Conservation (phyloP, 2,888 invertebrate species). For the Brachycybe producta region DNA sequence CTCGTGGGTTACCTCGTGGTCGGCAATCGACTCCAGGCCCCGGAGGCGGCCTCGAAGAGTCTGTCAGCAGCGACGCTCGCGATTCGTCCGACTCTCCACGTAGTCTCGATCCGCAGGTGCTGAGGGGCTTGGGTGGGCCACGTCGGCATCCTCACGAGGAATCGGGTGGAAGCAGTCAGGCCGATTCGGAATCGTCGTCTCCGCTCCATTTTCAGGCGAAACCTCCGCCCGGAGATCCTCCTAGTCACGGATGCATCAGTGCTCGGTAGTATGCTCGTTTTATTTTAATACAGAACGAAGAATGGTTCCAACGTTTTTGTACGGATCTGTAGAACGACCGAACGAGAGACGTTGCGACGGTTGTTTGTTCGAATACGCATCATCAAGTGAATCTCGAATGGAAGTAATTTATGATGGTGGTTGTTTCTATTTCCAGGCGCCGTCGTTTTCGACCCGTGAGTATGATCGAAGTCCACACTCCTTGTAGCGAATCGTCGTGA, state of each 20-base stretch:
- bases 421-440: conserved; percentile 15
- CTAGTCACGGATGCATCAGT: conserved; percentile 19
- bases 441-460: conserved; percentile 17
- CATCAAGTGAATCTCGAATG: too few species aligned
- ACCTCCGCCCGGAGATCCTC: conserved; percentile 20
- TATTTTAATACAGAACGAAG: too few species aligned
- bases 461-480: conserved; percentile 17
- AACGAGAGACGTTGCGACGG: too few species aligned
- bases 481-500: conserved; percentile 20
- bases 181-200: conserved; percentile 16
- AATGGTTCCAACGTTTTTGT: too few species aligned
- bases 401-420: too few species aligned
- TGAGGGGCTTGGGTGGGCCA: neutral
- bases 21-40: conserved; percentile 19
- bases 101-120: conserved; percentile 10
- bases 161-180: conserved; percentile 12
- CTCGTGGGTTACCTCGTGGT: conserved; percentile 15
- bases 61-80: conserved; percentile 17
- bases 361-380: too few species aligned
- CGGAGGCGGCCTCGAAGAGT: conserved; percentile 16
- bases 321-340: too few species aligned
- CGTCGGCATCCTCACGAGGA: conserved; percentile 7
- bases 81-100: conserved; percentile 17
- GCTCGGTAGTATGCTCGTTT: too few species aligned
- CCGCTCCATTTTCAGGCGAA: conserved; percentile 18